These are phyloP conservation scores for Chymomyza procnemis DNA, from an alignment of 2,888 invertebrate species.

Conservation along the genomic window DNA sequence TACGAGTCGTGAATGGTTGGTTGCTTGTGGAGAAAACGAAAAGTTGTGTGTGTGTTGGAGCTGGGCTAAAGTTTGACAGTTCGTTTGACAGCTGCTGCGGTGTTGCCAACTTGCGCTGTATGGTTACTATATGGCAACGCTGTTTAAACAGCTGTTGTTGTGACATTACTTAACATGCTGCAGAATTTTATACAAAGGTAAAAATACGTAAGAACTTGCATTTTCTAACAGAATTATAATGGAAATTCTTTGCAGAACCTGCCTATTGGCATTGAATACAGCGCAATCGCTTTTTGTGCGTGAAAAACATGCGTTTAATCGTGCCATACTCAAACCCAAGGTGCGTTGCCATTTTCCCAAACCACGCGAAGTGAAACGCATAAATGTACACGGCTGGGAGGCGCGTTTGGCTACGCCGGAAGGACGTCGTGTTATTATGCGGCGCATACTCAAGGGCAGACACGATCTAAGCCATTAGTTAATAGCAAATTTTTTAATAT, in stretches of 20 bases:
- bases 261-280: conserved; percentile 39
- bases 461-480: conserved; percentile 84
- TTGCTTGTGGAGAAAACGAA: conserved; percentile 39
- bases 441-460: conserved; percentile 86
- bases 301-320: conserved; percentile 73
- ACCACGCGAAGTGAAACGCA: conserved; percentile 85
- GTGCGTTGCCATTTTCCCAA: conserved; percentile 83
- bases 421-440: conserved; percentile 87
- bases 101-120: not conserved
- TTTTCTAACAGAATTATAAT: conserved; percentile 4
- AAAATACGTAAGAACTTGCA: not conserved
- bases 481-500: conserved; percentile 1
- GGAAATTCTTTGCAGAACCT: conserved; percentile 42
- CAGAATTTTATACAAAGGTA: conserved; percentile 63
- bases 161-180: conserved; percentile 62
- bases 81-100: not conserved
- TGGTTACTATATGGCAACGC: conserved; percentile 2
- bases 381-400: conserved; percentile 85
- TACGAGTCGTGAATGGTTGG: conserved; percentile 45
- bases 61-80: not conserved
- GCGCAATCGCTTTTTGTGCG: conserved; percentile 59
- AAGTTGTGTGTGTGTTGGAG: not conserved
- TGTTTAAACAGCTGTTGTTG: not conserved
- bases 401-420: conserved; percentile 84
- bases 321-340: conserved; percentile 69